Evolutionary conservation across 2,113 vertebrate species (phyloP).

Genomic region (Lophotis ruficrista): DNA sequence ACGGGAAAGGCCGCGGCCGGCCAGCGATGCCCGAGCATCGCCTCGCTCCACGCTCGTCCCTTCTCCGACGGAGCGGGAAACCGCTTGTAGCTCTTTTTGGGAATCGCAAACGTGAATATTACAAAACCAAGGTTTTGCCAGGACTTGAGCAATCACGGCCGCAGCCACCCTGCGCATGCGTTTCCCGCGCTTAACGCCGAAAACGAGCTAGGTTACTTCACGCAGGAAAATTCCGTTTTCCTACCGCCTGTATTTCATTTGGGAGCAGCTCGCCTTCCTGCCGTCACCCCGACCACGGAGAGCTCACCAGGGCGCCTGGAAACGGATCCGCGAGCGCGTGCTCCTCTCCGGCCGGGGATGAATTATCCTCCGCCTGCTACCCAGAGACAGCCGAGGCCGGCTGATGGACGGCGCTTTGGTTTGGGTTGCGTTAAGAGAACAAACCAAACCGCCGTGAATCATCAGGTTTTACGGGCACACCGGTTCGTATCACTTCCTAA

Average conservation of each 20-base stretch:
- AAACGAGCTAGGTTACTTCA: background rate
- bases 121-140: accelerated
- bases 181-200: background rate
- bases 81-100: accelerated
- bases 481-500: slow-evolving; percentile 50
- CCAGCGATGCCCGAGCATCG: accelerated
- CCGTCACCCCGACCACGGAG: background rate
- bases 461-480: slow-evolving; percentile 74
- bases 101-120: accelerated
- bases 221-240: background rate
- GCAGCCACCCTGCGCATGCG: background rate
- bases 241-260: background rate
- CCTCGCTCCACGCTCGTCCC: accelerated
- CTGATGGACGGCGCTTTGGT: slow-evolving; percentile 75
- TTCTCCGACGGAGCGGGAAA: accelerated
- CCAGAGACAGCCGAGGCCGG: slow-evolving; percentile 69
- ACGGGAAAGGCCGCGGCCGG: background rate
- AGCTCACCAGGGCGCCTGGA: background rate
- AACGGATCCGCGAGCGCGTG: slow-evolving; percentile 70
- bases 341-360: slow-evolving; percentile 67
- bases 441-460: slow-evolving; percentile 84
- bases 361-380: slow-evolving; percentile 74
- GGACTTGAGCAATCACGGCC: accelerated
- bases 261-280: background rate
- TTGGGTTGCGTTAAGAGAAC: slow-evolving; percentile 80